Base-by-base conservation (phyloP, 2,113 vertebrate species). In the Drymodes brunneopygia region DNA sequence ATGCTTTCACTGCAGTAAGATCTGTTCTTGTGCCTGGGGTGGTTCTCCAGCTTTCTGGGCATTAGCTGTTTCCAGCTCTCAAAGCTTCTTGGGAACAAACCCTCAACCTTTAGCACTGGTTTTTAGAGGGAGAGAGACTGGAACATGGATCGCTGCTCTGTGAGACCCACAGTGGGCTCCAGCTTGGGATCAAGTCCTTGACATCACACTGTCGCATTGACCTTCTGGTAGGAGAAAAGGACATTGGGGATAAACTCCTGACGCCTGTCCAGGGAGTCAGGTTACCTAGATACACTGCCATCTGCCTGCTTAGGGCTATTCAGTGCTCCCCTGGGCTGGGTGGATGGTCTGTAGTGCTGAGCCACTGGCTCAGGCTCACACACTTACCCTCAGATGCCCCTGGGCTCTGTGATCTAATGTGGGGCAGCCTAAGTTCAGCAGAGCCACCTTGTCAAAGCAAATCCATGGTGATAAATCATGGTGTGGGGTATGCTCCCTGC, bases 401-500 rank as follows among this genome's bases (percentile, higher is more conserved):
- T n/a, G 21, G 24, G 22, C 44, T 71, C 33, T 10, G 17, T 18
- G 15, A 36, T 2, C 42, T 8, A 8, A 44, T 15, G 47, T 23
- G 10, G 23, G n/a, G 35, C 51, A 71, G 38, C 9, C 58, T 31
- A 61, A 81, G n/a, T 16, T 73, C 10, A 47, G 48, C 33, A 36
- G 2, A 12, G 28, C 2, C n/a, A 53, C 33, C 11, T 33, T 25
- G 33, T 14, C 27, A n/a, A 36, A 61, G 31, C 0, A 2, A 69
- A 53, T 6, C 12, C 0, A 1, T 2, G 18, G 7, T 22, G 21
- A 22, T 29, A 0, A 17, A 24, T 21, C 42, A 5, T 2, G 15
- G 7, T 22, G 33, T 7, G 15, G 33, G 11, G 65, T 29, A 6
- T 0, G 1, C 40, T 78, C 61, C 12, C 1, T 28, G 61, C 27